phyloP scores from a whole-genome alignment of 1,140 invertebrate species.

The Brachionus sp. region DNA sequence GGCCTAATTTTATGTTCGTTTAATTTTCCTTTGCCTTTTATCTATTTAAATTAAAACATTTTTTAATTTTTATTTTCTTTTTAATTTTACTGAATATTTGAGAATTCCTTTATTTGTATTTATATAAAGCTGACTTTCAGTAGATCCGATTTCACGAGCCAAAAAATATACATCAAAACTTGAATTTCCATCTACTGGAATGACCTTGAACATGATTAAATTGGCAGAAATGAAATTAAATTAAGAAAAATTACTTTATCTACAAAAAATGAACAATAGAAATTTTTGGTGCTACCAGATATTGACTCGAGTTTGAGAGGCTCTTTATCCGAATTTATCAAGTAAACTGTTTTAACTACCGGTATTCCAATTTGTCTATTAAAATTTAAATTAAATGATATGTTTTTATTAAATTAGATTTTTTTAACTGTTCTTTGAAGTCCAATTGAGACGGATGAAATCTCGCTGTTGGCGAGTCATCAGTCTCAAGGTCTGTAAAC shows the following conservation, averaged over 20 bases:
- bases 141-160: slow-evolving; percentile 78
- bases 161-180: slow-evolving; percentile 92
- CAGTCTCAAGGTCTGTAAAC: background rate
- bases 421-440: slow-evolving; percentile 68
- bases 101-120: slow-evolving; percentile 84
- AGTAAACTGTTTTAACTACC: slow-evolving; percentile 71
- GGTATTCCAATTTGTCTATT: slow-evolving; percentile 80
- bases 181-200: slow-evolving; percentile 83
- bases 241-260: slow-evolving; percentile 67
- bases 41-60: slow-evolving; percentile 60
- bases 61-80: background rate
- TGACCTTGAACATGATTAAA: slow-evolving; percentile 64
- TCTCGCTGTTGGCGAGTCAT: slow-evolving; percentile 47
- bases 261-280: slow-evolving; percentile 87
- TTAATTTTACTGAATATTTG: slow-evolving; percentile 63
- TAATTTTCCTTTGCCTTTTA: slow-evolving; percentile 74
- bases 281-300: slow-evolving; percentile 78
- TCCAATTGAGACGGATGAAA: slow-evolving; percentile 68
- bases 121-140: slow-evolving; percentile 82
- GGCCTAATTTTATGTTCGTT: slow-evolving; percentile 84
- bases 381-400: too few species aligned
- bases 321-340: slow-evolving; percentile 74
- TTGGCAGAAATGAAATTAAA: slow-evolving; percentile 43
- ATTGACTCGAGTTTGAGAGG: slow-evolving; percentile 75
- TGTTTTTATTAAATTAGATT: too few species aligned